Percentiles rank a stretch among this genome's conserved stretches.
Conservation (phyloP, 2,797 vertebrate species). For the Sebastes glaucus region DNA sequence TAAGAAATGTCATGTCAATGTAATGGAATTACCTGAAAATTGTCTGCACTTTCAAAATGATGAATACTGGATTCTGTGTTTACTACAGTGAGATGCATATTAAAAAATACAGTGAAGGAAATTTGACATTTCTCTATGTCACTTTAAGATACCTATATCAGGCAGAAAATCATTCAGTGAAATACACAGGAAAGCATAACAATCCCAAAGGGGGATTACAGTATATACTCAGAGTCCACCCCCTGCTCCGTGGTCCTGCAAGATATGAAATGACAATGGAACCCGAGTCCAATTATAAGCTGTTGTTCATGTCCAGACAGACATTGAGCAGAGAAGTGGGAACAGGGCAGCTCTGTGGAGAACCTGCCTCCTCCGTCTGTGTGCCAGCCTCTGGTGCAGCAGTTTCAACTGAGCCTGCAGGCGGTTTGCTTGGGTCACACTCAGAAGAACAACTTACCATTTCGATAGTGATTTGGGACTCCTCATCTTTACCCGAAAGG, state of each 20-base stretch:
- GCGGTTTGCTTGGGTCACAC: constrained; percentile 2
- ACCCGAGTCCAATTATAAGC: constrained; percentile 32
- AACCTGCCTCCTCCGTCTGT: constrained; percentile 34
- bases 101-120: constrained; percentile 27
- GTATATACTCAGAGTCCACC: constrained; percentile 29
- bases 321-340: constrained; percentile 79
- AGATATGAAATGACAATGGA: constrained; percentile 1
- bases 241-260: not conserved
- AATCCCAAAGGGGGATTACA: constrained; percentile 41
- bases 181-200: constrained; percentile 23
- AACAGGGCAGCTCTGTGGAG: constrained; percentile 60
- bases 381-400: constrained; percentile 4
- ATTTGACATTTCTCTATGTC: not conserved
- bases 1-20: not conserved
- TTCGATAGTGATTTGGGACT: constrained; percentile 48
- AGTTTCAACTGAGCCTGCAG: constrained; percentile 18
- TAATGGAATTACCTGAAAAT: constrained; percentile 22
- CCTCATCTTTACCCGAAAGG: constrained; percentile 55
- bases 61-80: constrained; percentile 14
- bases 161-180: constrained; percentile 29
- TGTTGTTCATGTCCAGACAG: constrained; percentile 87
- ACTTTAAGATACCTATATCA: constrained; percentile 12
- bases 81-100: constrained; percentile 43
- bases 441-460: constrained; percentile 63
- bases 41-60: constrained; percentile 19